phyloP scores from a whole-genome alignment of 2,113 vertebrate genomes.

The Procavia capensis region DNA sequence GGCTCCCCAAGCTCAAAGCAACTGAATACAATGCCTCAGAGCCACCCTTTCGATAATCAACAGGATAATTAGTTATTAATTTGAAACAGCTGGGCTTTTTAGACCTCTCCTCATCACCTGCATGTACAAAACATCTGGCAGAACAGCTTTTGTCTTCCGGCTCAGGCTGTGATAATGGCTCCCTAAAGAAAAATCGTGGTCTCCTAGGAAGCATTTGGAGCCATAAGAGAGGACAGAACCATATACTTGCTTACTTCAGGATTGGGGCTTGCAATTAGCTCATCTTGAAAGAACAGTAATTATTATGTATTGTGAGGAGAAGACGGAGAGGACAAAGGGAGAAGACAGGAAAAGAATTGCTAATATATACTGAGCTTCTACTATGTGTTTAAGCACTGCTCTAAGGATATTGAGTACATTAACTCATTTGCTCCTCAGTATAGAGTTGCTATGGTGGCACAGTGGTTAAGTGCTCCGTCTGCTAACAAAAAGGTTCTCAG shows the following conservation, averaged over 20 bases:
- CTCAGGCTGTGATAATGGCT: neutral
- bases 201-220: neutral
- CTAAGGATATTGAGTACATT: neutral
- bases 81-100: neutral
- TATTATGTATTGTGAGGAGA: neutral
- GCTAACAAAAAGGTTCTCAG: too few relatives aligned
- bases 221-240: neutral
- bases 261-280: neutral
- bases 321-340: accelerated
- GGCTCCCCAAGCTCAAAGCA: neutral
- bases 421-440: neutral
- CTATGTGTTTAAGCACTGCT: neutral
- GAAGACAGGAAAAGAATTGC: neutral
- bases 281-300: neutral
- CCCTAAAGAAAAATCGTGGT: neutral
- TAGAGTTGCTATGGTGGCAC: too few relatives aligned
- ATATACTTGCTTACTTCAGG: neutral
- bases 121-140: neutral
- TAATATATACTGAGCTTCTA: neutral
- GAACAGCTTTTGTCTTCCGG: neutral
- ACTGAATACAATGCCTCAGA: neutral
- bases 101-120: neutral
- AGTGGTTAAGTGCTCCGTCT: too few relatives aligned
- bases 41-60: neutral
- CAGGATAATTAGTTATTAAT: neutral